These are phyloP conservation scores for Hydrozoanthus tunicans DNA, from an alignment of 64 coral and sea anemone species.

Conservation along the genomic window DNA sequence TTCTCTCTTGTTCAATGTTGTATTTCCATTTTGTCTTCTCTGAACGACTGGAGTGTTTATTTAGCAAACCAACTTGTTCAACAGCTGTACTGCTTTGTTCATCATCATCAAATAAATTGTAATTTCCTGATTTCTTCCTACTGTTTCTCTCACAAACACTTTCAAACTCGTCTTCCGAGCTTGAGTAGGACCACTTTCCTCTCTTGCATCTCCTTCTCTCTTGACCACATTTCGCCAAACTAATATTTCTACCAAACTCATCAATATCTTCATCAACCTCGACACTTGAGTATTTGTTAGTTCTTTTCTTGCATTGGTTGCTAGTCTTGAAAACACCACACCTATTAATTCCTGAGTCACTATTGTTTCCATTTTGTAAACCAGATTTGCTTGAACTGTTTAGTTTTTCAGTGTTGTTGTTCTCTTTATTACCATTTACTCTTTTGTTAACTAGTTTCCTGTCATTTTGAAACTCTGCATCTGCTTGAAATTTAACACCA, in stretches of 20 bases:
- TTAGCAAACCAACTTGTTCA: neutral
- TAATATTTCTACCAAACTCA: slow-evolving; percentile 63
- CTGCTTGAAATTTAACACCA: neutral
- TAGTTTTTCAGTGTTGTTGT: neutral
- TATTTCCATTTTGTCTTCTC: slow-evolving; percentile 7
- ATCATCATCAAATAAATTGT: neutral
- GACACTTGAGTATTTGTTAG: neutral
- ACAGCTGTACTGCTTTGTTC: neutral
- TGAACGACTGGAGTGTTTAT: neutral
- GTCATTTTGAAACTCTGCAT: neutral
- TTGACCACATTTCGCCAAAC: slow-evolving; percentile 31
- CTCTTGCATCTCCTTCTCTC: neutral
- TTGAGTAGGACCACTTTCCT: neutral
- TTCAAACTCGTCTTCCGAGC: slow-evolving; percentile 48
- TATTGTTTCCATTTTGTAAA: neutral
- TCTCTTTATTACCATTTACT: neutral
- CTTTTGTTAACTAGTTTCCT: neutral
- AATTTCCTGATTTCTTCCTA: neutral
- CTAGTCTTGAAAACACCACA: neutral
- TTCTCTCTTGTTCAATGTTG: slow-evolving; percentile 92
- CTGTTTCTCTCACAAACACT: neutral
- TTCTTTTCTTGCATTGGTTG: neutral
- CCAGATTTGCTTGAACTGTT: neutral
- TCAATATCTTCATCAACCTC: slow-evolving; percentile 17
- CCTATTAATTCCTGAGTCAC: slow-evolving; percentile 7